Percentiles rank a stretch among this genome's conserved stretches.
These are phyloP conservation scores for Pseudolycoriella hygida DNA, from an alignment of 2,888 invertebrate genomes.

Conservation along the genomic window DNA sequence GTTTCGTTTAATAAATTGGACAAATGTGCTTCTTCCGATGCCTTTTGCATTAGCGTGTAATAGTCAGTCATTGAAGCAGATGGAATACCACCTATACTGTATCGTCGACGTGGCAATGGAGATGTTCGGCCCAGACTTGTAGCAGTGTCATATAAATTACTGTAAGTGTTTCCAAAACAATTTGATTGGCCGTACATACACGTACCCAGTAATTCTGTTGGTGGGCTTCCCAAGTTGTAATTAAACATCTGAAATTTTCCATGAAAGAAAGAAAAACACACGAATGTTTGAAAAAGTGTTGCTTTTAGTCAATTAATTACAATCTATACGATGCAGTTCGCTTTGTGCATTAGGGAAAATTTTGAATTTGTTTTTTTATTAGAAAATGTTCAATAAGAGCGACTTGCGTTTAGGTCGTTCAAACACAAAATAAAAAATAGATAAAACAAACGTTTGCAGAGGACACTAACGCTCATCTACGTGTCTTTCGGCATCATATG, in stretches of 20 bases:
- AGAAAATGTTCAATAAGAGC: too few relatives aligned
- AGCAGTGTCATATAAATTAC: conserved; percentile 1
- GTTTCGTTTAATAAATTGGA: conserved; percentile 29
- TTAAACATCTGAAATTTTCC: conserved; percentile 32
- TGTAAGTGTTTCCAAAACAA: conserved; percentile 5
- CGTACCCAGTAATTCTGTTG: conserved; percentile 26
- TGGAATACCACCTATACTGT: conserved; percentile 29
- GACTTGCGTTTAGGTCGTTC: too few relatives aligned
- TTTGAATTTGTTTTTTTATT: too few relatives aligned
- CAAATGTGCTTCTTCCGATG: conserved; percentile 20
- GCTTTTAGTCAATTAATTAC: too few relatives aligned
- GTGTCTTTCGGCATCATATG: too few relatives aligned
- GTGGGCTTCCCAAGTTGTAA: conserved; percentile 28
- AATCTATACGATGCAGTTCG: too few relatives aligned
- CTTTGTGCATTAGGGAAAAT: too few relatives aligned
- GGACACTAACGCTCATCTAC: too few relatives aligned
- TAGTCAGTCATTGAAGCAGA: conserved; percentile 29
- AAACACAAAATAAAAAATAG: too few relatives aligned
- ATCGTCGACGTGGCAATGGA: conserved; percentile 21
- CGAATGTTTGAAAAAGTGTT: too few relatives aligned
- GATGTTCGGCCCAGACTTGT: conserved; percentile 8
- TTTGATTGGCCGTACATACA: conserved; percentile 15
- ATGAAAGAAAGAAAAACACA: conserved; percentile 15
- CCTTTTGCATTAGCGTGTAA: conserved; percentile 8
- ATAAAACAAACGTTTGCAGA: too few relatives aligned